Evolutionary conservation across 2,113 vertebrate genomes (phyloP), one percentile per base, ranked within the genome.

Genomic region (Mohoua ochrocephala): DNA sequence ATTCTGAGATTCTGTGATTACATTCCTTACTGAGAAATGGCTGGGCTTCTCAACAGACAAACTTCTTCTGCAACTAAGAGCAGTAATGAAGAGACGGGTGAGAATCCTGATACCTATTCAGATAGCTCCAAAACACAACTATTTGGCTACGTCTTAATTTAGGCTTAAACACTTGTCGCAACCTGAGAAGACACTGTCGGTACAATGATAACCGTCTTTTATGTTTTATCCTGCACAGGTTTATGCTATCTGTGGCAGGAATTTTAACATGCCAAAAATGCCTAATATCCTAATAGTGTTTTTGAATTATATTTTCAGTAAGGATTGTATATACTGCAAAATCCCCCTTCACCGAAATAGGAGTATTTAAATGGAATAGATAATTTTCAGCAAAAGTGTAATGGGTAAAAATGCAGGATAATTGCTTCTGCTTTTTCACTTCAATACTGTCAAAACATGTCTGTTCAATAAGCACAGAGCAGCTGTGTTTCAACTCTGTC

Each of bases 391-490:
- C 4, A n/a, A 67, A 92, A 74, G 16, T 4, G 0, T 59, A 93
- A 78, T 47, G n/a, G 47, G 47, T 81, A 71, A 67, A 81, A 74
- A 47, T 54, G 68, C 45, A 89, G 75, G 31, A 79, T 57, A 86
- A 94, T 49, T 37, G 69, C 47, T 84, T 81, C 79, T 84, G 31
- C 63, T 84, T 81, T 87, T 86, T 53, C 79, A 81, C 59, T 87
- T 87, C 6, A 9, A 17, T 69, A 50, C 42, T 92, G 86, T 90
- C 90, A 93, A 93, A 96, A 82, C 47, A 68, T 5, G 15, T 69
- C 85, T 86, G 85, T 52, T 91, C 91, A 70, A 11, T 54, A 86
- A 88, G 67, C 91, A 54, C 37, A 80, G 54, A 76, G 26, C 21
- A 93, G 37, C 39, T 80, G 44, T 88, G 76, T 67, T 91, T 78